Evolutionary conservation across 2,888 invertebrate genomes (phyloP).

Genomic region (Hydrotaea diabolus): DNA sequence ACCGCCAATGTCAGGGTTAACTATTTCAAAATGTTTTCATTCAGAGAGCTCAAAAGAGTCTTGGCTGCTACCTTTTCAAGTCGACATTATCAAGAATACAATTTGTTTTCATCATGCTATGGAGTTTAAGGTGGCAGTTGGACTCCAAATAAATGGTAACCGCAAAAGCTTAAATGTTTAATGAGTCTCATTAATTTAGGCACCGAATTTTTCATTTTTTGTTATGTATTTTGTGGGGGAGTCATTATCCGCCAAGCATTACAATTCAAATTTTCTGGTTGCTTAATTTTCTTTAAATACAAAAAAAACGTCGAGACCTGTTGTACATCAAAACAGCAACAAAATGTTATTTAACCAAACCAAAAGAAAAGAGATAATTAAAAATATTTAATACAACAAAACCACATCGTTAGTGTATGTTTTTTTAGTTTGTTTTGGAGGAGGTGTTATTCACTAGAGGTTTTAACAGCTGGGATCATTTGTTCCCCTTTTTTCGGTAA

Average conservation of each 20-base stretch:
- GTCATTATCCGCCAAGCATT: conserved; percentile 6
- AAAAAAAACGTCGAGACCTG: background rate
- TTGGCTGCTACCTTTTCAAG: background rate
- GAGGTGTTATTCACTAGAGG: too few species aligned
- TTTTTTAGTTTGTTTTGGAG: too few species aligned
- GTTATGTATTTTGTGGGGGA: background rate
- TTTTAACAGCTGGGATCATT: too few species aligned
- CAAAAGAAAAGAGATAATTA: too few species aligned
- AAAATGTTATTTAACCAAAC: too few species aligned
- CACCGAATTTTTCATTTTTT: background rate
- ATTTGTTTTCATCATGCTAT: too few species aligned
- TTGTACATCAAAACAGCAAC: background rate
- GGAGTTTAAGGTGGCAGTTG: too few species aligned
- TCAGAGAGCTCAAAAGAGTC: background rate
- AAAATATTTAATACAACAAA: too few species aligned
- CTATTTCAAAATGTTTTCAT: background rate
- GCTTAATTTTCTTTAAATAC: conserved; percentile 9
- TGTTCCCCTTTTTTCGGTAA: too few species aligned
- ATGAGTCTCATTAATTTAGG: conserved; percentile 6
- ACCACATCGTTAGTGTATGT: too few species aligned
- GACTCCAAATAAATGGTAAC: too few species aligned
- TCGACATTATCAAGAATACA: background rate
- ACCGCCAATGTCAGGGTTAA: conserved; percentile 24
- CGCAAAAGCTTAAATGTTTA: conserved; percentile 19
- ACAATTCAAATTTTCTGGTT: conserved; percentile 27